A percentile compares a stretch with the other conserved stretches of the same genome.
Evolutionary conservation across 2,888 invertebrate genomes (phyloP).

Genomic region (Itoplectis maculator): DNA sequence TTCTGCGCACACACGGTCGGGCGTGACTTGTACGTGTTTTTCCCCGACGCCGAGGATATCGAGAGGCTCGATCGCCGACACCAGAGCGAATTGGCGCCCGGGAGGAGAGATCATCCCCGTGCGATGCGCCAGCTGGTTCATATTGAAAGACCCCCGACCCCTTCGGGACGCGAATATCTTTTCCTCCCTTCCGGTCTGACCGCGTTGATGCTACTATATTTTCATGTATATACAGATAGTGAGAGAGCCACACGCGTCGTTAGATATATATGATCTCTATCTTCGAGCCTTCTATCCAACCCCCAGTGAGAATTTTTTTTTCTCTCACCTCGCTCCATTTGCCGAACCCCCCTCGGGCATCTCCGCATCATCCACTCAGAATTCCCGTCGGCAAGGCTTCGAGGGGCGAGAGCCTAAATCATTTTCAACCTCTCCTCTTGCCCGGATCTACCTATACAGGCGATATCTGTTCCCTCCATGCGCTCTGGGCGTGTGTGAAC

Average conservation of each 20-base stretch:
- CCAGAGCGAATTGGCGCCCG: constrained; percentile 45
- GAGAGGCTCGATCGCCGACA: constrained; percentile 47
- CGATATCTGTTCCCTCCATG: neutral
- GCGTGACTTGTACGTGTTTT: constrained; percentile 20
- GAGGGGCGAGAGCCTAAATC: constrained; percentile 75
- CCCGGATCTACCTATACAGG: constrained; percentile 36
- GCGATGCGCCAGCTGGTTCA: constrained; percentile 81
- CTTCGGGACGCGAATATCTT: constrained; percentile 53
- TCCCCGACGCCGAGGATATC: constrained; percentile 30
- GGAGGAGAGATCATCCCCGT: constrained; percentile 77
- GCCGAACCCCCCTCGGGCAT: constrained; percentile 15
- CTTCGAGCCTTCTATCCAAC: constrained; percentile 48
- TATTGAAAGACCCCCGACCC: constrained; percentile 80
- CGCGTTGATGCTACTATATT: constrained; percentile 42
- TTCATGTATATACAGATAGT: neutral
- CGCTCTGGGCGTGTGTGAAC: constrained; percentile 17
- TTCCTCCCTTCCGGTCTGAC: constrained; percentile 63
- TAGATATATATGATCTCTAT: constrained; percentile 53
- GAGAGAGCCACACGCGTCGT: constrained; percentile 9
- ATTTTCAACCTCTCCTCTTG: constrained; percentile 75
- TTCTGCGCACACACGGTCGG: neutral
- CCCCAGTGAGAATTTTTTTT: constrained; percentile 54
- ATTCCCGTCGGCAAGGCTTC: constrained; percentile 39
- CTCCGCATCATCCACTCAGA: constrained; percentile 57
- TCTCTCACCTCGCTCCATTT: constrained; percentile 54